A percentile compares a stretch with the other conserved stretches of the same genome.
Conservation (phyloP, 2,888 invertebrate genomes). For the Nemoura dubitans region DNA sequence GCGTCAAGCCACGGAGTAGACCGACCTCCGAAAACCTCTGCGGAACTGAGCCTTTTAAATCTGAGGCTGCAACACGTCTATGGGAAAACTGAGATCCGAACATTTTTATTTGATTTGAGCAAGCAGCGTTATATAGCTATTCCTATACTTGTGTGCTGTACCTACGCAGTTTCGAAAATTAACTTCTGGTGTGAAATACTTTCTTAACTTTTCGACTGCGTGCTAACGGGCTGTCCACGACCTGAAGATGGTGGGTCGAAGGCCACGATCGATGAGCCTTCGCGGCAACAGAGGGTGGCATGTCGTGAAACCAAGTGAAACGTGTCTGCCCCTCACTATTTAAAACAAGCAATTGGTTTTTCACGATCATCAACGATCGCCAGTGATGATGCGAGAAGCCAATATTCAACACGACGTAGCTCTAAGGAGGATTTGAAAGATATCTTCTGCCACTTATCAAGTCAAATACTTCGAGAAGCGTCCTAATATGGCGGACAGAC, state of each 20-base stretch:
- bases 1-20: neutral
- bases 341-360: too few species aligned
- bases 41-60: neutral
- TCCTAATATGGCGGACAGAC: neutral
- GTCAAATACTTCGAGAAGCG: neutral
- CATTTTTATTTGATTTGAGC: neutral
- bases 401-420: neutral
- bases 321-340: too few species aligned
- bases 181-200: neutral
- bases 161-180: too few species aligned
- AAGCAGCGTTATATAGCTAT: neutral
- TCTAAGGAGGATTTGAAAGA: neutral
- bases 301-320: neutral
- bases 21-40: neutral
- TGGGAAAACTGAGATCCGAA: neutral
- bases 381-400: neutral
- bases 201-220: neutral
- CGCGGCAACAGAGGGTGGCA: neutral
- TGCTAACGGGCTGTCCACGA: too few species aligned
- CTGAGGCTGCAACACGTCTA: neutral
- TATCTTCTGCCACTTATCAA: constrained; percentile 7
- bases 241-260: neutral
- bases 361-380: neutral
- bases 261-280: neutral
- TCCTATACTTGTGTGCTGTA: too few species aligned